Base-by-base conservation (phyloP, 2,888 invertebrate species). In the Ophonus ardosiacus region DNA sequence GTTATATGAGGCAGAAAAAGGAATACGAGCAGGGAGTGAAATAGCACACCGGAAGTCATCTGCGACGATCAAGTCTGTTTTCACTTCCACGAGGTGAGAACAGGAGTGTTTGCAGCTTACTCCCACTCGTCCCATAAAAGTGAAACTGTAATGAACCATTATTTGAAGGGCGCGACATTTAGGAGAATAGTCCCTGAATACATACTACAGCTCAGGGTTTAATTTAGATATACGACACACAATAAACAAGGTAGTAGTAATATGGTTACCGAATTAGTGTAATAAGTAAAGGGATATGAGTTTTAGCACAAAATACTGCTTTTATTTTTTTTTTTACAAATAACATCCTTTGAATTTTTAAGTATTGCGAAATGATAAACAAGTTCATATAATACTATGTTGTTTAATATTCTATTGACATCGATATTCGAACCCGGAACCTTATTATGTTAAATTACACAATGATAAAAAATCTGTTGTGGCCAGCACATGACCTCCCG, bases 61-160 rank as follows among this genome's bases (percentile, higher is more conserved):
- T 65, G 17, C 51, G 65, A 65, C 56, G 81, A 81, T 81, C 81
- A 68, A 81, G 68, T 63, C 81, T 51, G 81, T 51, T 68, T 68
- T 81, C 81, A 81, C 68, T 81, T 81, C 81, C 81, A 68, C 38
- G 17, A 74, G 74, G 74, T 74, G 51, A 15, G 74, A 74, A 74
- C 31, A 68, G 68, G 15, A 31, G 0, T 51, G 59, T 24, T 38
- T 68, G 31, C 38, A 8, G 38, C 21, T 18, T 15, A 10, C 68
- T 68, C 68, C 68, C 68, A 15, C 31, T 31, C 15, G 31, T n/a
- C 38, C 31, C 68, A 7, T 68, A 68, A 59, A 59, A 38, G 38
- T 5, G n/a, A 38, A 68, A 38, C 38, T 40, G n/a, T 68, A 68
- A 63, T 63, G 63, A 63, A 68, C 68, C 38, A 68, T 68, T 68